These are phyloP conservation scores for Gymnodraco acuticeps DNA, from an alignment of 2,797 vertebrate species.

Conservation along the genomic window DNA sequence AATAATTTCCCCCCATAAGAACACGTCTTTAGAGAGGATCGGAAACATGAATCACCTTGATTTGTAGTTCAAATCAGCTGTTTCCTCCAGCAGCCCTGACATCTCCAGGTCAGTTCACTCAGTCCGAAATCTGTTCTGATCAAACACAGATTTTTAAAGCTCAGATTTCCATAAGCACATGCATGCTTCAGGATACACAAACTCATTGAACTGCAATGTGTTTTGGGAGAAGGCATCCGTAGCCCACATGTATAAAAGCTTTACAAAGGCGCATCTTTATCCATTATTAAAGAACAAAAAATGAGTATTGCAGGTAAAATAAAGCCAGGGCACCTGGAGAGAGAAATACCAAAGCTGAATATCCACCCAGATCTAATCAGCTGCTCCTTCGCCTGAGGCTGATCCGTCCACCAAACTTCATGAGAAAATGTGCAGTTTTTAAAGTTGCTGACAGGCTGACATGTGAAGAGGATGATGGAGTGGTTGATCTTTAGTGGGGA, in stretches of 20 bases:
- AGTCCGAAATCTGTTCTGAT: conserved; percentile 14
- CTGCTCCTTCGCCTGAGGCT: conserved; percentile 6
- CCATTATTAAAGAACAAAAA: not conserved
- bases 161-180: conserved; percentile 15
- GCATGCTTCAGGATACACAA: conserved; percentile 15
- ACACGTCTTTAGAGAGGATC: not conserved
- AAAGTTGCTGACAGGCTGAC: conserved; percentile 24
- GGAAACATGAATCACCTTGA: conserved; percentile 8
- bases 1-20: not conserved
- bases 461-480: not conserved
- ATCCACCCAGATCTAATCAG: conserved; percentile 9
- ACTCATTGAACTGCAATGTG: conserved; percentile 28
- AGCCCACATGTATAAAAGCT: conserved; percentile 3
- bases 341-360: conserved; percentile 9
- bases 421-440: conserved; percentile 23
- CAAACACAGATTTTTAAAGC: conserved; percentile 19
- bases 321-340: not conserved
- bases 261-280: not conserved
- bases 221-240: conserved; percentile 28
- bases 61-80: conserved; percentile 10
- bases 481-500: conserved; percentile 16
- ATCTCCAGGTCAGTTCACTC: conserved; percentile 29
- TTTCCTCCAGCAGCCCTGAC: conserved; percentile 13
- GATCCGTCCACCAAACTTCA: conserved; percentile 12
- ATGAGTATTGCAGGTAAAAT: not conserved